Base-by-base conservation (phyloP, 2,797 vertebrate species). In the Cossypha heuglini region DNA sequence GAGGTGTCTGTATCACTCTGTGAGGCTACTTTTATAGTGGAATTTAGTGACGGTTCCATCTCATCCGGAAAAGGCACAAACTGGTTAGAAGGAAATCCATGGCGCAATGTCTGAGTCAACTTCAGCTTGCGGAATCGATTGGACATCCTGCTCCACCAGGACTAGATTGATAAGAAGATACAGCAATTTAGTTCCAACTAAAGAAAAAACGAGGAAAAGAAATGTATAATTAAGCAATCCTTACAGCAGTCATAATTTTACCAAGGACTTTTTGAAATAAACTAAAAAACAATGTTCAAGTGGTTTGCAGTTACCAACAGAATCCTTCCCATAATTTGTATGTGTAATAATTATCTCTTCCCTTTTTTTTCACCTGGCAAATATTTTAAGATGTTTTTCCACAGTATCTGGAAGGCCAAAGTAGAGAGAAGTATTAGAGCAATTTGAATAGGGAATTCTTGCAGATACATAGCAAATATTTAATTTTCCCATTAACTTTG, bases 111-210 rank as follows among this genome's bases (percentile, higher is more conserved):
- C 96, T 99, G 99, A 76, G 99, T 99, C 96, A 99, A n/a, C 96
- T 99, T 99, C 45, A 99, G 98, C 86, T 98, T 99, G 37, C 99
- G 98, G 96, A 99, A 99, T 35, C 99, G 98, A 97, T 99, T 99
- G 69, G 99, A 99, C 99, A 99, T 99, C 69, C 99, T 98, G 94
- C 97, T 99, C 99, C 99, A 99, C 99, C 99, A 99, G 35, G 99
- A 99, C 99, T 99, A 96, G 33, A 94, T 66, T 66, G 76, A 74
- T 29, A 89, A 88, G 49, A 90, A 85, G 64, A 79, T 28, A 95
- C 21, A 74, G 93, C 15, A 90, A 74, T 80, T 91, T 90, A 96
- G 63, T 90, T 84, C 45, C 35, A 87, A 68, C 46, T 66, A 66
- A 68, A 81, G 38, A 17, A 64, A 87, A 86, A 29, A 63, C 40